Evolutionary conservation across 2,113 vertebrate species (phyloP).

Genomic region (Notarius quadriscutis): DNA sequence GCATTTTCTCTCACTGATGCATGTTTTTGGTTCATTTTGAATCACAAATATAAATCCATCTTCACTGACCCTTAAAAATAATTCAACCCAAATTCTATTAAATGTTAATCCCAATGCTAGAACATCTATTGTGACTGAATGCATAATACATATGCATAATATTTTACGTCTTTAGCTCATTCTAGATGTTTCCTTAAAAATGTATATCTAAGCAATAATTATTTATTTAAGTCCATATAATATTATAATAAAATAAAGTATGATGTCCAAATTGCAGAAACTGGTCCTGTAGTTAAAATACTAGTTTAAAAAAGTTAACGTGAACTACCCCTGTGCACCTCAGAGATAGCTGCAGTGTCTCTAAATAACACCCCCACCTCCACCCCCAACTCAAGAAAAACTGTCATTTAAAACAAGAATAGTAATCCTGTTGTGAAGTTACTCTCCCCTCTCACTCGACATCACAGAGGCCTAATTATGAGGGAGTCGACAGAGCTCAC

Average conservation of each 20-base stretch:
- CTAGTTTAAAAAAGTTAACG: background rate
- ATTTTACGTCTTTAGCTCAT: background rate
- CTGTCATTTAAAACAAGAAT: constrained; percentile 53
- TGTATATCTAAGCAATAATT: background rate
- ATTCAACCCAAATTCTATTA: constrained; percentile 21
- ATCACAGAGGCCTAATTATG: constrained; percentile 48
- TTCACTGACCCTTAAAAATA: constrained; percentile 6
- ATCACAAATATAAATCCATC: constrained; percentile 65
- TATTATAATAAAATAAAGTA: background rate
- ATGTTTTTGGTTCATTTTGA: background rate
- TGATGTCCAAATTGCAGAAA: background rate
- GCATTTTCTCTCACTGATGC: background rate
- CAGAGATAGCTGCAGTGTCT: constrained; percentile 30
- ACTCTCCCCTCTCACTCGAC: constrained; percentile 39
- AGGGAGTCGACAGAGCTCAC: constrained; percentile 41
- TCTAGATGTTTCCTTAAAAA: background rate
- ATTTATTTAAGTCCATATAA: background rate
- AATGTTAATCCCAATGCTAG: constrained; percentile 50
- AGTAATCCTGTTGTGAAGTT: constrained; percentile 40
- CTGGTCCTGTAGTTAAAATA: constrained; percentile 1
- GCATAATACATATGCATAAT: background rate
- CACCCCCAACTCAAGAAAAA: constrained; percentile 35
- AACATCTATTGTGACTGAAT: constrained; percentile 41
- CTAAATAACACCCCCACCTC: constrained; percentile 30
- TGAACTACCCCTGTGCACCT: constrained; percentile 35